These are phyloP conservation scores for Arenaria interpres DNA, from an alignment of 2,113 vertebrate genomes.

Conservation along the genomic window DNA sequence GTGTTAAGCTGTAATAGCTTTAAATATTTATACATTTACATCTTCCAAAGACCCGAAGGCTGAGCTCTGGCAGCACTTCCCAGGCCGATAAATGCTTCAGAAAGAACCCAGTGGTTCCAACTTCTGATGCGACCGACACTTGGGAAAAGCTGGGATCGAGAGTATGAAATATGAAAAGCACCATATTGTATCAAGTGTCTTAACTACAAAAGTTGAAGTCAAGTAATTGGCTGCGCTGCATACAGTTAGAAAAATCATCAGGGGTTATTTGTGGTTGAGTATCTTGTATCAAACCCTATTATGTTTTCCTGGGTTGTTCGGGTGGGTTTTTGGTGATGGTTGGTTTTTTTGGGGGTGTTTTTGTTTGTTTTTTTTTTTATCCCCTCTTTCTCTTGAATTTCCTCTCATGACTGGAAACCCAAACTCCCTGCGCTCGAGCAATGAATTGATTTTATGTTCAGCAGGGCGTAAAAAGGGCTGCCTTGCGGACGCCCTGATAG, in stretches of 20 bases:
- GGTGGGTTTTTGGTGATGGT: not conserved
- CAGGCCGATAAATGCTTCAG: not conserved
- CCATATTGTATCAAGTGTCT: not conserved
- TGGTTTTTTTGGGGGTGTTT: not conserved
- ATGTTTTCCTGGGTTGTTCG: not conserved
- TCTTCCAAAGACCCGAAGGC: not conserved
- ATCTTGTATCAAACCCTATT: not conserved
- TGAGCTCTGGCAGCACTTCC: not conserved
- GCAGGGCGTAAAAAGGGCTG: not conserved
- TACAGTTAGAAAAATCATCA: not conserved
- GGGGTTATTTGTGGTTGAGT: not conserved
- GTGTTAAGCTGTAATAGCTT: not conserved
- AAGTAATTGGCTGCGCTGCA: not conserved
- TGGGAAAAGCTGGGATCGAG: not conserved
- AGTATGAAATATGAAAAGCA: not conserved
- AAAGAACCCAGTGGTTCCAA: not conserved
- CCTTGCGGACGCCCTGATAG: rapidly evolving
- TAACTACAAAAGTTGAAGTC: not conserved
- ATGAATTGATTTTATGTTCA: not conserved
- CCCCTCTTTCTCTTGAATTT: not conserved
- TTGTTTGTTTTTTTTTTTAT: not conserved
- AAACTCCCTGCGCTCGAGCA: not conserved
- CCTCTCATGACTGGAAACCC: not conserved
- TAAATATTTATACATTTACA: not conserved
- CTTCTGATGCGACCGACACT: not conserved